phyloP scores from a whole-genome alignment of 2,888 invertebrate species.

The Drosophila greeni region DNA sequence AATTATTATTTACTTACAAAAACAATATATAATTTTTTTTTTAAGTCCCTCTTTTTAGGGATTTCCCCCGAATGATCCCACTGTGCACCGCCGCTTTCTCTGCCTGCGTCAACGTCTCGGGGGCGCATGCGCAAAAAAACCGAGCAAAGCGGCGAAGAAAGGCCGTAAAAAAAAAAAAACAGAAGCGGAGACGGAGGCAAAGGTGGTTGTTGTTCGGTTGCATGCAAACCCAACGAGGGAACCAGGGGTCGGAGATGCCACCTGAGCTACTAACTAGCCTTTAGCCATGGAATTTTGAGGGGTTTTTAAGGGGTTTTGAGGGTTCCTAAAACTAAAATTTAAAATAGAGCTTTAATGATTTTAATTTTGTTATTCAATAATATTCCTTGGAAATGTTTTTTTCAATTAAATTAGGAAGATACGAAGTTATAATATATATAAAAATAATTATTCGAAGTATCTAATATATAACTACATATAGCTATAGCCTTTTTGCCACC shows the following conservation, averaged over 20 bases:
- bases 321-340: too few species aligned
- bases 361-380: too few species aligned
- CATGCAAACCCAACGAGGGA: constrained; percentile 23
- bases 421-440: too few species aligned
- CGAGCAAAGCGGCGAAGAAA: constrained; percentile 31
- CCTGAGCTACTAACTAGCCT: background rate
- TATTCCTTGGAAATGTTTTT: too few species aligned
- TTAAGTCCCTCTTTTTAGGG: too few species aligned
- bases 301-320: too few species aligned
- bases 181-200: constrained; percentile 15
- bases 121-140: constrained; percentile 59
- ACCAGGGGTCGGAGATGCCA: constrained; percentile 3
- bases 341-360: too few species aligned
- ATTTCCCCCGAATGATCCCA: background rate
- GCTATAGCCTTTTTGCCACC: background rate
- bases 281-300: background rate
- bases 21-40: too few species aligned
- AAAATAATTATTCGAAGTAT: too few species aligned
- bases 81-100: constrained; percentile 12
- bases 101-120: constrained; percentile 9
- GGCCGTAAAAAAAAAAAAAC: constrained; percentile 22
- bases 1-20: too few species aligned
- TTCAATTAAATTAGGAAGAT: too few species aligned
- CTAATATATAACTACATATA: too few species aligned
- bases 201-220: constrained; percentile 25